Percentiles rank a stretch among this genome's conserved stretches.
Conservation (phyloP, 2,888 invertebrate genomes). For the Sarcophaga subvicina region DNA sequence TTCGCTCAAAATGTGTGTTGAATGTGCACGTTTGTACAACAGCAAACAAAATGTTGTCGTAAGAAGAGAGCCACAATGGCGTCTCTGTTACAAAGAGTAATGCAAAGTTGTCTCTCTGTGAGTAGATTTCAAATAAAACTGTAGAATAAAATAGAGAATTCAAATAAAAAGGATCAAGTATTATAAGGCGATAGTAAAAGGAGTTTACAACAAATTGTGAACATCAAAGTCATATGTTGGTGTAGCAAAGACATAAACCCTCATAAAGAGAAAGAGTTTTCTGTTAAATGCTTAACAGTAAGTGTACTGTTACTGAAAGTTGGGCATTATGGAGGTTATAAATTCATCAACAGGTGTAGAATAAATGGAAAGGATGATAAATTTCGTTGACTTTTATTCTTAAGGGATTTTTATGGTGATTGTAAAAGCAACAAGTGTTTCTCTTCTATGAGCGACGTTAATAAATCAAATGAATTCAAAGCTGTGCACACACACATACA, state of each 20-base stretch:
- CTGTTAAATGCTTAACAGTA: not conserved
- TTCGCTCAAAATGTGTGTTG: not conserved
- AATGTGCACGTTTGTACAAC: not conserved
- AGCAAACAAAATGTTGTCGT: too few relatives aligned
- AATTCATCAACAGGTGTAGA: not conserved
- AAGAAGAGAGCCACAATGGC: too few relatives aligned
- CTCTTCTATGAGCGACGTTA: not conserved
- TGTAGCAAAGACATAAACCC: not conserved
- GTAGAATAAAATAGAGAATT: not conserved
- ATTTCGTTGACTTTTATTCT: not conserved
- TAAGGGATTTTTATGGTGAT: not conserved
- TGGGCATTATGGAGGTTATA: not conserved
- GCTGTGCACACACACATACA: not conserved
- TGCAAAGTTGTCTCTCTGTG: too few relatives aligned
- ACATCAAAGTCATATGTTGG: not conserved
- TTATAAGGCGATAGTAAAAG: not conserved
- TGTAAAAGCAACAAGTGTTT: not conserved
- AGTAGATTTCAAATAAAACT: too few relatives aligned
- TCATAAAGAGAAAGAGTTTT: not conserved
- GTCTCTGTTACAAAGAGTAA: too few relatives aligned
- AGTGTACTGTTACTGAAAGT: not conserved
- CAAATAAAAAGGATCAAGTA: not conserved
- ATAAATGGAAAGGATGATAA: not conserved
- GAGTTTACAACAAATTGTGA: not conserved
- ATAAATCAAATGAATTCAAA: not conserved